phyloP scores from a whole-genome alignment of 2,797 vertebrate species.

The Argya squamiceps region DNA sequence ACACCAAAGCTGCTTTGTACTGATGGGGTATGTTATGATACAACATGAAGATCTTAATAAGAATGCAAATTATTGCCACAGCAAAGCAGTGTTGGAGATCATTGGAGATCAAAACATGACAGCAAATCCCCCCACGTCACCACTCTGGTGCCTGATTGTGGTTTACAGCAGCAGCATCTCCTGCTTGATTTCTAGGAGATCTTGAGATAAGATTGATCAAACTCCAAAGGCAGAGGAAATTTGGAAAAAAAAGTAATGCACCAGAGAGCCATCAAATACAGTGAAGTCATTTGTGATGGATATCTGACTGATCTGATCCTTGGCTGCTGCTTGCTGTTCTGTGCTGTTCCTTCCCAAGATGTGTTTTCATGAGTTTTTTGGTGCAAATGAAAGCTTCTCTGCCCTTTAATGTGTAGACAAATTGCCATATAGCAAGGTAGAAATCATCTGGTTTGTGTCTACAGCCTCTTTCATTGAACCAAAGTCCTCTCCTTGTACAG shows the following conservation, averaged over 20 bases:
- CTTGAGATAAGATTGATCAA: neutral
- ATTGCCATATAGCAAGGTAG: rapidly evolving
- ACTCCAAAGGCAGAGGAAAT: neutral
- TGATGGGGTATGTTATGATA: neutral
- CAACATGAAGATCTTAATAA: neutral
- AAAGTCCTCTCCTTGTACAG: neutral
- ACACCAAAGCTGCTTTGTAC: neutral
- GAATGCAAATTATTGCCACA: neutral
- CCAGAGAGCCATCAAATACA: neutral
- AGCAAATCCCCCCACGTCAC: neutral
- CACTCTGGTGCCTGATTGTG: neutral
- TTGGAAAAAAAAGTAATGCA: neutral
- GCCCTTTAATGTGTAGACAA: neutral
- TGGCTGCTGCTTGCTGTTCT: neutral
- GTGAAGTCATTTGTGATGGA: neutral
- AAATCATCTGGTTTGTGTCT: neutral
- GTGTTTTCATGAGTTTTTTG: neutral
- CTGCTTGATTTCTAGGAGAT: neutral
- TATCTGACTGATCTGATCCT: neutral
- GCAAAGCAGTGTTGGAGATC: neutral
- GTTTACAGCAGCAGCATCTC: neutral
- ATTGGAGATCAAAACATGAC: neutral
- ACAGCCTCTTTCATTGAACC: neutral
- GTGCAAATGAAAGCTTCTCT: neutral
- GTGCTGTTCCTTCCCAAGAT: neutral